Base-by-base conservation (phyloP, 2,797 vertebrate species). In the Gobio occitaniae region DNA sequence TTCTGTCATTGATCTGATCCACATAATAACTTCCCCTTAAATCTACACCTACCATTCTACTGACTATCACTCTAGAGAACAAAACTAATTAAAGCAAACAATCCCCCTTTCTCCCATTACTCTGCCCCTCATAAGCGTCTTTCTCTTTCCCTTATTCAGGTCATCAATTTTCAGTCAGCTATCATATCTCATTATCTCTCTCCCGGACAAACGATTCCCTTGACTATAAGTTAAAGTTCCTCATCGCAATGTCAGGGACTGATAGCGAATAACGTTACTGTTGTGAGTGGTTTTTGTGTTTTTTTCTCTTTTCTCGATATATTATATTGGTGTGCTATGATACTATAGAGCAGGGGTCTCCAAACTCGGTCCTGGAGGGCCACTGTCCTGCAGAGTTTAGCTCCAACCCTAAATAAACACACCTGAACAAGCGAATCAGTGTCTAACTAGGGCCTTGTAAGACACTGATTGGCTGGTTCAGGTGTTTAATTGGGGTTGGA, bases 151-250 rank as follows among this genome's bases (percentile, higher is more conserved):
- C 66, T 79, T 86, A 79, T 82, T 70, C 59, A 79, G 85, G 82
- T 25, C 82, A 84, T 87, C 78, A 77, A 71, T 87, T 80, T 77
- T 47, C 78, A 44, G 47, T 29, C 71, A 84, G 75, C n/a, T 72
- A 63, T 66, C 61, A 69, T 87, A 84, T 84, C 78, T 84, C 61
- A 87, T 89, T 84, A 89, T 84, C 82, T 74, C 25, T 38, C 70
- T 80, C 86, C 71, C 56, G 25, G 80, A 79, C 17, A 54, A 77
- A 29, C 25, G 63, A 80, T 77, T 78, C 78, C 78, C 81, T 41
- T 69, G 78, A 69, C 72, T 17, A 47, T 86, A 69, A 44, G n/a
- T 80, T 47, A 61, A 75, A 44, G 59, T 85, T 80, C 65, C 44
- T 77, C 4, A 63, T 48, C 80, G 74, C 19, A 41, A 21, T 44